Evolutionary conservation across 2,888 invertebrate genomes (phyloP), one percentile per base, ranked within the genome.

Genomic region (Campopleginae sp.): DNA sequence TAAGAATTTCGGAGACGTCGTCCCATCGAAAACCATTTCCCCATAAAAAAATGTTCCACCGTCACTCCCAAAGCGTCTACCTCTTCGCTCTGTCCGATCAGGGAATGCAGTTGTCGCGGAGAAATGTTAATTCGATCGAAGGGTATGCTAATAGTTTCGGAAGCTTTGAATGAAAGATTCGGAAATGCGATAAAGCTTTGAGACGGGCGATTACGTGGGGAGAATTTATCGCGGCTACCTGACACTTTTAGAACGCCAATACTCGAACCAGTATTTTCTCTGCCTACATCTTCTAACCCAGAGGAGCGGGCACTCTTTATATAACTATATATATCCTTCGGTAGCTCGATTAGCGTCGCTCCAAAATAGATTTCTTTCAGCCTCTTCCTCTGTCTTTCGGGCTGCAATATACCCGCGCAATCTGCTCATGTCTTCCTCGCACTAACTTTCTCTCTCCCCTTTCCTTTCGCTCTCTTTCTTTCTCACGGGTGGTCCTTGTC

Each of bases 191-290:
- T 84, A 80, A 84, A 76, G 58, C 79, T 79, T 44, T 51, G 19
- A 54, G 42, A 44, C 61, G 19, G 51, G 66, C 63, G 78, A 74
- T 85, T 79, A 81, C 74, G 85, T 80, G 78, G 81, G 78, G 61
- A 70, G 78, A 85, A 82, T 85, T 85, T 81, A 85, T 85, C 68
- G 78, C 81, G 81, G 78, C 84, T 80, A 79, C 81, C 81, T 65
- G 81, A 85, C 74, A 75, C 74, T 85, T 85, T 85, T 85, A 85
- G 85, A 85, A 79, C 81, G 74, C 70, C 75, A 70, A 81, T 75
- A 78, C 81, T 75, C 70, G 61, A 51, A 66, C 33, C 77, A 77
- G 78, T 54, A 65, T 84, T 70, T 65, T 63, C 66, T 85, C 81
- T 78, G 58, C 61, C 80, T 80, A 84, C 80, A 84, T 68, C 76